Percentiles rank a stretch among this genome's conserved stretches.
Conservation (phyloP, 2,888 invertebrate species). For the Halocaridina rubra region DNA sequence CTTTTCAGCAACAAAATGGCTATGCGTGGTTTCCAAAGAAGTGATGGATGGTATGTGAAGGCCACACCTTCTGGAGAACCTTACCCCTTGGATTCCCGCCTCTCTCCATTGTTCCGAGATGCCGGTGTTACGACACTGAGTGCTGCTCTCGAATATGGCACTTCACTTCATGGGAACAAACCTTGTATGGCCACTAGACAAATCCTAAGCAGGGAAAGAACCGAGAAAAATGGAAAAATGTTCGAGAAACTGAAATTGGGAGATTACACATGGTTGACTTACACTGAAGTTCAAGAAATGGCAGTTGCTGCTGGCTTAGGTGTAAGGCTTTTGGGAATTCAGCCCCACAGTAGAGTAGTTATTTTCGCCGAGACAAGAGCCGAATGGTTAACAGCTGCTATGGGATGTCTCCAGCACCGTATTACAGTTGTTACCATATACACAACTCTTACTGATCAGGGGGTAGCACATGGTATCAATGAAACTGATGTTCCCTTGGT, state of each 20-base stretch:
- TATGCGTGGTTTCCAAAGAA: constrained; percentile 32
- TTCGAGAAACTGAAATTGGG: constrained; percentile 95
- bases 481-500: constrained; percentile 84
- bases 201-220: constrained; percentile 92
- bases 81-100: constrained; percentile 36
- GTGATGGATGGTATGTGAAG: constrained; percentile 58
- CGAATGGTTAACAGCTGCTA: constrained; percentile 97
- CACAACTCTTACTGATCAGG: constrained; percentile 95
- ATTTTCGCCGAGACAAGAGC: constrained; percentile 97
- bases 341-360: constrained; percentile 81
- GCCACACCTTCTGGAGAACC: constrained; percentile 41
- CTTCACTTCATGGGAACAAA: constrained; percentile 78
- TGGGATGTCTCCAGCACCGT: constrained; percentile 95
- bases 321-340: constrained; percentile 81
- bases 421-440: constrained; percentile 85
- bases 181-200: constrained; percentile 90
- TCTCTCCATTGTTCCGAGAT: constrained; percentile 45
- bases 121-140: constrained; percentile 53
- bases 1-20: constrained; percentile 33
- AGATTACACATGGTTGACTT: constrained; percentile 91
- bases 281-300: constrained; percentile 80
- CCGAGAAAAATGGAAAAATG: constrained; percentile 88
- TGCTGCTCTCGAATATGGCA: constrained; percentile 82
- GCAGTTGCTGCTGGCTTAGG: constrained; percentile 87
- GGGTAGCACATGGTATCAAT: constrained; percentile 95